These are phyloP conservation scores for Piprites chloris DNA, from an alignment of 2,113 vertebrate species.

Conservation along the genomic window DNA sequence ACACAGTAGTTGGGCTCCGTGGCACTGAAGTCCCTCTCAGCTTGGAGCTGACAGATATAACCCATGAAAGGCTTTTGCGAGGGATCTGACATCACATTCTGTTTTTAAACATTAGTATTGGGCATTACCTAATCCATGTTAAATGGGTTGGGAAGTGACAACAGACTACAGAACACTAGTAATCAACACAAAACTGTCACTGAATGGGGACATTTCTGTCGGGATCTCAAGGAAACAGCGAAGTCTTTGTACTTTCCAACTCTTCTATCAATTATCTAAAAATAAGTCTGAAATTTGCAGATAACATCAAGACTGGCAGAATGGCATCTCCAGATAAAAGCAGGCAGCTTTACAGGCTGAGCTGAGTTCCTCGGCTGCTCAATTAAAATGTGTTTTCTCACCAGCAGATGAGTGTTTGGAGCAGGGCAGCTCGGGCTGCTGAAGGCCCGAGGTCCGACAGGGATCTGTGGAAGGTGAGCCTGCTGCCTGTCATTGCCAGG, in stretches of 20 bases:
- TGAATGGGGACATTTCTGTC: background rate
- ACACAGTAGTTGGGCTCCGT: background rate
- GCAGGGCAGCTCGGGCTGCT: background rate
- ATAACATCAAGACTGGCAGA: background rate
- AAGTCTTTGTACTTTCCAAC: slow-evolving; percentile 41
- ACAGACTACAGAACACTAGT: background rate
- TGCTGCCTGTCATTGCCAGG: background rate
- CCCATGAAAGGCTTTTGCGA: background rate
- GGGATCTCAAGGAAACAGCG: background rate
- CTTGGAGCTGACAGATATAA: slow-evolving; percentile 2
- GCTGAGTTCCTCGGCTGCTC: background rate
- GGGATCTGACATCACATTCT: slow-evolving; percentile 24
- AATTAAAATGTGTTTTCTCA: slow-evolving; percentile 42
- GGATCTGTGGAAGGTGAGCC: background rate
- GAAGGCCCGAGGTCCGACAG: background rate
- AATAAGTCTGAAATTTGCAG: slow-evolving; percentile 26
- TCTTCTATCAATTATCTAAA: slow-evolving; percentile 42
- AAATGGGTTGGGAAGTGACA: slow-evolving; percentile 38
- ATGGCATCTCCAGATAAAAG: slow-evolving; percentile 2
- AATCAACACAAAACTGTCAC: slow-evolving; percentile 47
- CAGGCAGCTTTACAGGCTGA: background rate
- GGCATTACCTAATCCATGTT: slow-evolving; percentile 41
- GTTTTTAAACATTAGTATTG: slow-evolving; percentile 8
- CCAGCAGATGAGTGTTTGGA: background rate
- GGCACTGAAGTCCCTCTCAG: background rate